Evolutionary conservation across 2,888 invertebrate species (phyloP).

Genomic region (Archaeoteleia sp.): DNA sequence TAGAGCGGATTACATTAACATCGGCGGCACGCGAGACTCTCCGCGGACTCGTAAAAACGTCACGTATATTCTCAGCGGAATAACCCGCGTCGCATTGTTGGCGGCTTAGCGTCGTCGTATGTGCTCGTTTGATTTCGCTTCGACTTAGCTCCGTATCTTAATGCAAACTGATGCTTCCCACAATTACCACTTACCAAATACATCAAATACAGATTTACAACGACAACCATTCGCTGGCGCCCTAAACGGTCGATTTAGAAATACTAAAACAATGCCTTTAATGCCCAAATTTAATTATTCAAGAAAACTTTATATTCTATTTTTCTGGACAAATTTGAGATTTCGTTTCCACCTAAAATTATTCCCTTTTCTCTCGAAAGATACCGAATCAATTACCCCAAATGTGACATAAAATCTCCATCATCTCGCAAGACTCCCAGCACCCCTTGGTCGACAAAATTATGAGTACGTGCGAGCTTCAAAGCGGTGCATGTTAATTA

Average conservation of each 20-base stretch:
- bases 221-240: slow-evolving; percentile 14
- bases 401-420: no score
- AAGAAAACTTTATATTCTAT: no score
- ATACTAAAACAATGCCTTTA: no score
- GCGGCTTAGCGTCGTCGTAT: slow-evolving; percentile 58
- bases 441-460: slow-evolving; percentile 27
- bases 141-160: slow-evolving; percentile 48
- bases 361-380: no score
- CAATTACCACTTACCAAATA: slow-evolving; percentile 14
- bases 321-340: no score
- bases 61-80: slow-evolving; percentile 62
- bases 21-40: slow-evolving; percentile 67
- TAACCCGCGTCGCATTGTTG: slow-evolving; percentile 58
- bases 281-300: no score
- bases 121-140: slow-evolving; percentile 47
- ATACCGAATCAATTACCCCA: no score
- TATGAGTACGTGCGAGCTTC: slow-evolving; percentile 35
- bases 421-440: no score
- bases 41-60: slow-evolving; percentile 68
- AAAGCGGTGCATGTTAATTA: slow-evolving; percentile 52
- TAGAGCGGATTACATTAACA: slow-evolving; percentile 66
- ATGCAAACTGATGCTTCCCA: slow-evolving; percentile 51
- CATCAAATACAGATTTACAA: slow-evolving; percentile 32
- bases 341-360: no score
- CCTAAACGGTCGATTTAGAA: no score